These are phyloP conservation scores for Equus przewalskii DNA, from an alignment of 2,113 vertebrate species.

Conservation along the genomic window DNA sequence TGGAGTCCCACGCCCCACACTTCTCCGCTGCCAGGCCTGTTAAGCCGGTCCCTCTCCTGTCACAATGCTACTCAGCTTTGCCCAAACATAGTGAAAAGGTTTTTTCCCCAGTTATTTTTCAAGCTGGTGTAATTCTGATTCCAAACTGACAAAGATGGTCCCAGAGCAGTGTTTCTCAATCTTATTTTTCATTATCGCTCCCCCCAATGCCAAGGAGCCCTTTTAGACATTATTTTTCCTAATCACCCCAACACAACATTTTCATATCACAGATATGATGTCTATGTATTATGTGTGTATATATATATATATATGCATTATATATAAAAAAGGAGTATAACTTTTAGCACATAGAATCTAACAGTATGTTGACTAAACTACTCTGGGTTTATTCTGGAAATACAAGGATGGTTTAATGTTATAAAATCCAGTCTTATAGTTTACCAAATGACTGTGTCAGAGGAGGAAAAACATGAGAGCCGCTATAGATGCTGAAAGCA, in stretches of 20 bases:
- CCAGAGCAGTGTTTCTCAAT: neutral
- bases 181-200: neutral
- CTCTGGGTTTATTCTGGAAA: neutral
- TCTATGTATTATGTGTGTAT: neutral
- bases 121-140: neutral
- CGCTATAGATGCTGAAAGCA: neutral
- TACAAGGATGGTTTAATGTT: neutral
- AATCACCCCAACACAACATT: neutral
- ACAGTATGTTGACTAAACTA: neutral
- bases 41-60: neutral
- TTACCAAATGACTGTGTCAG: neutral
- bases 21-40: neutral
- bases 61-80: neutral
- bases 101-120: neutral
- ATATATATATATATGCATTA: neutral
- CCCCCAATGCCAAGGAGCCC: neutral
- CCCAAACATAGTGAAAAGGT: neutral
- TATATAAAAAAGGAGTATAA: neutral
- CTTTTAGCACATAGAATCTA: neutral
- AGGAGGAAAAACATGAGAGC: neutral
- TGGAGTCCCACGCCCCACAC: neutral
- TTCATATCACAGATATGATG: neutral
- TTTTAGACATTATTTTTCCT: neutral
- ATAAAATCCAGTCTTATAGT: neutral
- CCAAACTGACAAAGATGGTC: neutral